Conservation (phyloP, 2,797 vertebrate genomes). For the Xenentodon cancila region DNA sequence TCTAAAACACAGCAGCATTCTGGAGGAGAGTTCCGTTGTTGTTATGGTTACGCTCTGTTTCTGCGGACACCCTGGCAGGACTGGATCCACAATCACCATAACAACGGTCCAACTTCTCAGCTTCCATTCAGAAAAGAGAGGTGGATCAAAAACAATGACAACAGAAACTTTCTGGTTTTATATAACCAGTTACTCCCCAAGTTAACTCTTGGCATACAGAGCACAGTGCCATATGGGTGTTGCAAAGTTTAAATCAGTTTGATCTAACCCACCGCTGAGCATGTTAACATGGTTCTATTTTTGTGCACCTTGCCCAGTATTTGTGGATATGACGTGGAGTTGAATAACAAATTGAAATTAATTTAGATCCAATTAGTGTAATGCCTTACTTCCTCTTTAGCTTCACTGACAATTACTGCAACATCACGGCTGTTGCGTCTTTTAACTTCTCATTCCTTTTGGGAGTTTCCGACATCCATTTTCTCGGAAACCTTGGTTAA, state of each 20-base stretch:
- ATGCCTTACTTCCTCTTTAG: neutral
- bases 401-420: neutral
- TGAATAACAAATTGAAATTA: no score
- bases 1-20: constrained; percentile 69
- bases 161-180: constrained; percentile 6
- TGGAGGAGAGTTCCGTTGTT: constrained; percentile 71
- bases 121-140: constrained; percentile 40
- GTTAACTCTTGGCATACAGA: neutral
- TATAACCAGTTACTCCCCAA: neutral
- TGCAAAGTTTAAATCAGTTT: neutral
- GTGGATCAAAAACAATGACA: constrained; percentile 8
- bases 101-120: constrained; percentile 70
- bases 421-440: neutral
- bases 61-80: constrained; percentile 69
- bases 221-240: neutral
- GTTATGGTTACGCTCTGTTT: constrained; percentile 77
- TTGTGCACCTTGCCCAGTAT: no score
- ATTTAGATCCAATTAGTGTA: no score
- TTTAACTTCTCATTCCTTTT: neutral
- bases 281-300: no score
- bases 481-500: neutral
- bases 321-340: no score
- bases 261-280: no score
- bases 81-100: constrained; percentile 71
- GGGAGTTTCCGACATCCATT: neutral